Conservation (phyloP, 2,888 invertebrate genomes). For the Tenthredo livida region DNA sequence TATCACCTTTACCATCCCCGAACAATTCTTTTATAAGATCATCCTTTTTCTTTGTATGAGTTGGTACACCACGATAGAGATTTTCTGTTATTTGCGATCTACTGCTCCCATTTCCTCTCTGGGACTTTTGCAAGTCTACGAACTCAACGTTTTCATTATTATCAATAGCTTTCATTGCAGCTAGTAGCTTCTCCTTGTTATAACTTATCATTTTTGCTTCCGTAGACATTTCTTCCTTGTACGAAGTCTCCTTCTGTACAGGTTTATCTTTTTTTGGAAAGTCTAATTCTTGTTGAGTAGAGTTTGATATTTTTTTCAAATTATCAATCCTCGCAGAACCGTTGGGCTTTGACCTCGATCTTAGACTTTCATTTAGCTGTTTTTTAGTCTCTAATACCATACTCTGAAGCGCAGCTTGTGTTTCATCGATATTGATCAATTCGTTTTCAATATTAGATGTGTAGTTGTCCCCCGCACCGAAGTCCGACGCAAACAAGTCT, state of each 20-base stretch:
- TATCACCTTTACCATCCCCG: constrained; percentile 66
- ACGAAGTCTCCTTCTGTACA: constrained; percentile 8
- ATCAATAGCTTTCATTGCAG: constrained; percentile 84
- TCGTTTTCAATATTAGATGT: constrained; percentile 30
- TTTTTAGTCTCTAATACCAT: constrained; percentile 36
- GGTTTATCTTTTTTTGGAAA: not conserved
- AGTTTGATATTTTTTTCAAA: constrained; percentile 12
- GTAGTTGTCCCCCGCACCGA: not conserved
- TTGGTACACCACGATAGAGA: constrained; percentile 71
- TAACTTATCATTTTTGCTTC: constrained; percentile 67
- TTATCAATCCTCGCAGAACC: constrained; percentile 11
- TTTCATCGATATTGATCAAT: constrained; percentile 29
- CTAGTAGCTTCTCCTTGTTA: constrained; percentile 82
- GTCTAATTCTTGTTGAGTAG: constrained; percentile 19
- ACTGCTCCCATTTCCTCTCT: constrained; percentile 59
- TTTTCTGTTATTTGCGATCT: constrained; percentile 73
- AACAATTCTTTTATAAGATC: constrained; percentile 72
- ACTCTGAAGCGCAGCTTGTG: constrained; percentile 38
- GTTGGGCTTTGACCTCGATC: constrained; percentile 14
- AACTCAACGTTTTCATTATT: constrained; percentile 76
- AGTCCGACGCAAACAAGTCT: not conserved
- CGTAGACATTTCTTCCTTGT: constrained; percentile 58
- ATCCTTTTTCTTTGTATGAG: constrained; percentile 69
- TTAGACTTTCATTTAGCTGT: constrained; percentile 36
- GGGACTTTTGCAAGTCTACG: constrained; percentile 61